phyloP scores from a whole-genome alignment of 1,140 invertebrate genomes.

The Lordiphosa mommai region DNA sequence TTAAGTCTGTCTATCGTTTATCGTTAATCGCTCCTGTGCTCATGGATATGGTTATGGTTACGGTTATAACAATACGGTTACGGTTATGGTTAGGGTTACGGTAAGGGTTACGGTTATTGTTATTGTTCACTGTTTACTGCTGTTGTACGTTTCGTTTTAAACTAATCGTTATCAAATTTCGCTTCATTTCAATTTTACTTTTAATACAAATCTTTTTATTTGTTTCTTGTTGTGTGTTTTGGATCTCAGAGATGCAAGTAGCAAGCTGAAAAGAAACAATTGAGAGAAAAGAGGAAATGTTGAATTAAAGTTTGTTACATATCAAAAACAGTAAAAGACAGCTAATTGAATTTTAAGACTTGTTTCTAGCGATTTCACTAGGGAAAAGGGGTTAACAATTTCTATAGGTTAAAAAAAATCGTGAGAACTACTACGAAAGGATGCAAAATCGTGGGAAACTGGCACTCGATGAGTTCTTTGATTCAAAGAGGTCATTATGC shows the following conservation, averaged over 20 bases:
- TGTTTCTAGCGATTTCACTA: no score
- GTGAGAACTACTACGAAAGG: no score
- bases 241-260: slow-evolving; percentile 59
- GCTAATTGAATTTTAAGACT: no score
- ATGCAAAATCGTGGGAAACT: no score
- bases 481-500: no score
- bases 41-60: slow-evolving; percentile 28
- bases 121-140: slow-evolving; percentile 26
- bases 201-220: not conserved
- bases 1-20: slow-evolving; percentile 7
- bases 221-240: not conserved
- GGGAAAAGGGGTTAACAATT: no score
- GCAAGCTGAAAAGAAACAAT: slow-evolving; percentile 14
- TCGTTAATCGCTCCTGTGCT: slow-evolving; percentile 14
- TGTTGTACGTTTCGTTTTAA: slow-evolving; percentile 24
- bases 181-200: slow-evolving; percentile 2
- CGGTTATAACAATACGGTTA: not conserved
- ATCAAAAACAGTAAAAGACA: no score
- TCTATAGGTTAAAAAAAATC: no score
- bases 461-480: no score
- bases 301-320: no score
- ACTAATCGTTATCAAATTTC: slow-evolving; percentile 5
- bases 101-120: slow-evolving; percentile 9
- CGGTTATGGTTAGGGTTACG: slow-evolving; percentile 10
- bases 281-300: not conserved